Conservation (phyloP, 2,113 vertebrate genomes). For the Crotalus helleri region DNA sequence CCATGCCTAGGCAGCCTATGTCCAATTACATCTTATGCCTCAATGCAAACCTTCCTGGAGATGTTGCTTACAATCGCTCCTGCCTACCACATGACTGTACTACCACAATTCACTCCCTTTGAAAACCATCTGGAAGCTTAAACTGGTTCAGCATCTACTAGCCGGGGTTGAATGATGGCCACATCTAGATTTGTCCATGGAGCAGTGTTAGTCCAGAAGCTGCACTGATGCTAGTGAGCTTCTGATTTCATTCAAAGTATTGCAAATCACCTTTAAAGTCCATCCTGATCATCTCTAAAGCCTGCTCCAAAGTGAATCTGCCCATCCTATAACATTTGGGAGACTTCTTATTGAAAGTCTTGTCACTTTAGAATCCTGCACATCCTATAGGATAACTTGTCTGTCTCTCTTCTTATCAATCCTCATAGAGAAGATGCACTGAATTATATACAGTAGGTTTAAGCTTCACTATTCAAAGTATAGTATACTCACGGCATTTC, state of each 20-base stretch:
- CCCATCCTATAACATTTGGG: background rate
- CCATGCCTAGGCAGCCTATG: background rate
- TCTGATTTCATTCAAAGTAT: background rate
- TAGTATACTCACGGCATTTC: constrained; percentile 87
- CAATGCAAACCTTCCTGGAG: background rate
- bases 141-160: background rate
- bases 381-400: background rate
- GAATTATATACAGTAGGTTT: background rate
- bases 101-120: background rate
- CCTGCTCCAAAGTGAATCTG: background rate
- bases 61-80: too few relatives aligned
- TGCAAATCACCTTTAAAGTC: background rate
- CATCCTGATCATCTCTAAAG: background rate
- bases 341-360: background rate
- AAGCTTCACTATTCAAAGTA: background rate
- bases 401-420: background rate
- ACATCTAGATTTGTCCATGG: background rate
- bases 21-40: background rate
- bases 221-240: background rate
- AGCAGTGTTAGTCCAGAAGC: background rate
- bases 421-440: background rate
- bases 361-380: background rate
- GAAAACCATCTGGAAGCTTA: background rate
- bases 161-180: background rate
- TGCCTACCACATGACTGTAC: background rate